These are phyloP conservation scores for Acanthopagrus latus DNA, from an alignment of 2,797 vertebrate genomes.

Conservation along the genomic window DNA sequence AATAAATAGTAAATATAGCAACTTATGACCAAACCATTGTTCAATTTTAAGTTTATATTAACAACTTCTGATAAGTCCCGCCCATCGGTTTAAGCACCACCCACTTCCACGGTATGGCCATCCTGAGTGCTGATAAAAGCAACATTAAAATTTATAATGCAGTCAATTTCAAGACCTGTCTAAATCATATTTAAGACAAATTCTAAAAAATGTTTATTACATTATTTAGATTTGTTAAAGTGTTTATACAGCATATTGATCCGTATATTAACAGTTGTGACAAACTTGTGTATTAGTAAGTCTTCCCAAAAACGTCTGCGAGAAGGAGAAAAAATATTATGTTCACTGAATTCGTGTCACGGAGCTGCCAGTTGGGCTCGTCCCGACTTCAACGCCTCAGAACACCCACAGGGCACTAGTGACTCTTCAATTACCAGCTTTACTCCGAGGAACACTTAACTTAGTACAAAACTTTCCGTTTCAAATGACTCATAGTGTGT, in stretches of 20 bases:
- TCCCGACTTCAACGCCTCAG: conserved; percentile 51
- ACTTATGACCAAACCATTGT: too few species aligned
- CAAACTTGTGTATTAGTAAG: conserved; percentile 7
- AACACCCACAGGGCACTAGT: conserved; percentile 68
- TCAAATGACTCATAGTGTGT: conserved; percentile 89
- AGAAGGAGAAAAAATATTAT: not conserved
- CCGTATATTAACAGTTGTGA: not conserved
- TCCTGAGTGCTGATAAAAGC: too few species aligned
- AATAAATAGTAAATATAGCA: too few species aligned
- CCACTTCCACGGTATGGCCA: too few species aligned
- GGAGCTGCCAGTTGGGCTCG: conserved; percentile 41
- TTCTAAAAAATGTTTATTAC: too few species aligned
- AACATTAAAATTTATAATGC: too few species aligned
- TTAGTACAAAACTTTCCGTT: conserved; percentile 90
- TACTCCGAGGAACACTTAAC: conserved; percentile 90
- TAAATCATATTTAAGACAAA: too few species aligned
- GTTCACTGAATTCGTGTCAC: conserved; percentile 58
- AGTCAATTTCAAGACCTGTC: too few species aligned
- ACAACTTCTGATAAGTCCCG: too few species aligned
- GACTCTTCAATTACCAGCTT: conserved; percentile 77
- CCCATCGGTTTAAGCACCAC: too few species aligned
- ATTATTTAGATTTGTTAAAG: too few species aligned
- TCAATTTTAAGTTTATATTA: too few species aligned
- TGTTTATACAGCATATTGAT: not conserved
- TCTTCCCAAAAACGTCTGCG: conserved; percentile 18